phyloP scores from a whole-genome alignment of 2,113 vertebrate species.

The Erythrocercus mccallii region DNA sequence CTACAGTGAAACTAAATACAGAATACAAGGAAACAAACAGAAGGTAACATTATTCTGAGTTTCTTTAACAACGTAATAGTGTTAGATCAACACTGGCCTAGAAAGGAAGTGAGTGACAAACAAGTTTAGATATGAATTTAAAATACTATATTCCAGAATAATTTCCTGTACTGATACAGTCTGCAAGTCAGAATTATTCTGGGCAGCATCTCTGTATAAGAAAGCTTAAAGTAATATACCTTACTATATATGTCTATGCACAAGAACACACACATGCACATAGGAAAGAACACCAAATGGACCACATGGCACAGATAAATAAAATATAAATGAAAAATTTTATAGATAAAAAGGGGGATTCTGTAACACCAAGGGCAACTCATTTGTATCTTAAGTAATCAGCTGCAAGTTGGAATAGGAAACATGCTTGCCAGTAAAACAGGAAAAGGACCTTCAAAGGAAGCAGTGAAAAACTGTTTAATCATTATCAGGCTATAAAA shows the following conservation, averaged over 20 bases:
- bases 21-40: constrained; percentile 5
- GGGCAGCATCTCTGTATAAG: neutral
- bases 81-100: neutral
- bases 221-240: neutral
- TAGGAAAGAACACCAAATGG: neutral
- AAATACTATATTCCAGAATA: neutral
- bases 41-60: neutral
- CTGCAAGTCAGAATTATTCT: neutral
- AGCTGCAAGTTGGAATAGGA: neutral
- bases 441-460: neutral
- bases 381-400: neutral
- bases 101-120: constrained; percentile 1
- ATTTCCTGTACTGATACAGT: neutral
- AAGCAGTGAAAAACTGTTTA: neutral
- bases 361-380: neutral
- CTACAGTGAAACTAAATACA: neutral
- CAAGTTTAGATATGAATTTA: neutral
- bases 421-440: neutral
- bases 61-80: neutral
- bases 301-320: neutral
- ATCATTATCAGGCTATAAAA: neutral
- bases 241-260: neutral
- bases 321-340: neutral
- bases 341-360: neutral
- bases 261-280: neutral